Evolutionary conservation across 2,888 invertebrate species (phyloP), one percentile per base, ranked within the genome.

Genomic region (Pelosia muscerda): DNA sequence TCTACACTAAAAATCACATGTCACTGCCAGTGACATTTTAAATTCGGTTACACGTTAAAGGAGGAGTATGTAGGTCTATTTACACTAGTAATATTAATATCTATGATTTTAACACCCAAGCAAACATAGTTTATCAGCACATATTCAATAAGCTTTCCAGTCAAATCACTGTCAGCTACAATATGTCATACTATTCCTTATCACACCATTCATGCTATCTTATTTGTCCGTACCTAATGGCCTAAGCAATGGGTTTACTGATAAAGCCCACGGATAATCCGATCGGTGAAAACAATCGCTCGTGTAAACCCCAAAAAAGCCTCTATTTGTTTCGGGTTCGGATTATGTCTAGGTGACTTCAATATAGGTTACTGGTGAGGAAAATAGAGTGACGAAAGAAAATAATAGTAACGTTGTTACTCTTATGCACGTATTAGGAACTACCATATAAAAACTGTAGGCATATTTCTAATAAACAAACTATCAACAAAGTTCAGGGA

Each of bases 191-290:
- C 42, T 54, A 49, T 42, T 42, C 19, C 22, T 59, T 65, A 61
- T 57, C 55, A 60, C 49, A 53, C 31, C 61, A 65, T 69, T 62
- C 34, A 10, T 22, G 23, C 53, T 65, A 65, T 65, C 65, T 61
- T 65, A 65, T 65, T 66, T 61, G 60, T 53, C 31, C 15, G 23
- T 38, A 55, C 54, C 22, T 65, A 65, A 65, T 62, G 54, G 54
- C 19, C 11, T 13, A 11, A 38, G 26, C 64, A 26, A 65, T 68
- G 58, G 58, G 49, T 34, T 65, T 34, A 62, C 38, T 38, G 65
- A 69, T 69, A 69, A 62, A 28, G 38, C 38, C 53, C 53, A 65
- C 55, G 55, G 23, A 38, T 61, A 58, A 53, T 62, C 62, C 57
- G 49, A 64, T 42, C 22, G 38, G 31, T 22, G 34, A 58, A 42